Base-by-base conservation (phyloP, 2,797 vertebrate species). In the Heliangelus exortis region DNA sequence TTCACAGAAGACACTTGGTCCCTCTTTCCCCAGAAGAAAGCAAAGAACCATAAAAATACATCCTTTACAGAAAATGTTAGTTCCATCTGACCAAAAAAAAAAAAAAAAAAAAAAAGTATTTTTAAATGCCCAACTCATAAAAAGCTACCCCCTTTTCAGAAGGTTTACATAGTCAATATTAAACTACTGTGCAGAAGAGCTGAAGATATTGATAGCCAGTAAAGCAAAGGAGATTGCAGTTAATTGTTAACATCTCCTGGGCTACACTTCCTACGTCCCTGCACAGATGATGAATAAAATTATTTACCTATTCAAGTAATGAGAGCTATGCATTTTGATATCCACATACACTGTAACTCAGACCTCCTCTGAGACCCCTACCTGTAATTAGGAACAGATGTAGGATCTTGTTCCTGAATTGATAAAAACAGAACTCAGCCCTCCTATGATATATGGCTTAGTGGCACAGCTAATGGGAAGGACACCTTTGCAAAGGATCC, bases 311-410 rank as follows among this genome's bases (percentile, higher is more conserved):
- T 94, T 95, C 91, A 89, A 91, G 80, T 93, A 96, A 96, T 82
- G 85, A 95, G 84, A 89, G 85, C 57, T 77, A 78, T 59, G 89
- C 92, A 94, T 96, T 96, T 96, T 96, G 92, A 96, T 94, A 96
- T 92, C 95, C 74, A 88, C 74, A 95, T 41, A 74, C 71, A 86
- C 29, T 1, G 77, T 93, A 95, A 91, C 77, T 95, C 92, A 93
- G 74, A 51, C 87, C 71, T 96, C 96, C 95, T 97, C 83, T 84
- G 96, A 97, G 95, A 93, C 26, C 83, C 57, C 45, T 58, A 96
- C 95, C 95, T 97, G 87, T 96, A 97, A 97, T 96, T 93, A 96
- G 89, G 83, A 96, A 94, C 95, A 96, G 95, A 96, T 95, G 96
- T 94, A 96, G 77, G 90, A 96, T 91, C 95, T 95, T 95, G 95